These are phyloP conservation scores for Bactericera cockerelli DNA, from an alignment of 1,140 invertebrate genomes.

Conservation along the genomic window DNA sequence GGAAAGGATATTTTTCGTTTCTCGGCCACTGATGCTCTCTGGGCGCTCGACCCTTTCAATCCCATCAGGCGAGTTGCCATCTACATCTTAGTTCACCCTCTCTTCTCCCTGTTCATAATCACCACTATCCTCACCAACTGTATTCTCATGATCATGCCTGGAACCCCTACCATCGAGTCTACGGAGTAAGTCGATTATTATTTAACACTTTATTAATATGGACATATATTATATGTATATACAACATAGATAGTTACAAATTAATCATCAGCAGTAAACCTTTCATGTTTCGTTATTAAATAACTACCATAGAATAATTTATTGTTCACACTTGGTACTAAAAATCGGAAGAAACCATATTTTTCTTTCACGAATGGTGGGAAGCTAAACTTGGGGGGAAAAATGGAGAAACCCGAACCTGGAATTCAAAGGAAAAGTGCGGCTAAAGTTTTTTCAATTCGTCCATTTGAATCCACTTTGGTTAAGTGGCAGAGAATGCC, in stretches of 20 bases:
- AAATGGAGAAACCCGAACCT: too few relatives aligned
- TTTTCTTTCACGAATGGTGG: too few relatives aligned
- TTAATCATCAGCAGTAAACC: too few relatives aligned
- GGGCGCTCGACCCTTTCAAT: constrained; percentile 91
- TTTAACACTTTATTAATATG: constrained; percentile 23
- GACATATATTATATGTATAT: constrained; percentile 27
- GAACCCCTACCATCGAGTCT: constrained; percentile 80
- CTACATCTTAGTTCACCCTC: constrained; percentile 92
- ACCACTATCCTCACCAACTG: constrained; percentile 95
- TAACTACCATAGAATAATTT: too few relatives aligned
- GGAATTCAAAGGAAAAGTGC: too few relatives aligned
- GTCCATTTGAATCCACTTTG: too few relatives aligned
- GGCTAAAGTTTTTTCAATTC: too few relatives aligned
- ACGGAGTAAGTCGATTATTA: constrained; percentile 86
- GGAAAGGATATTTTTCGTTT: constrained; percentile 98
- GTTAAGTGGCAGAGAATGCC: too few relatives aligned
- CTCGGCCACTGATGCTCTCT: constrained; percentile 89
- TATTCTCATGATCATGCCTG: constrained; percentile 94
- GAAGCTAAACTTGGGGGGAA: too few relatives aligned
- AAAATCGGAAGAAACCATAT: too few relatives aligned
- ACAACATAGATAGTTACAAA: constrained; percentile 24
- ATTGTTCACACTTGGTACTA: too few relatives aligned
- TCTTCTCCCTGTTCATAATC: constrained; percentile 96
- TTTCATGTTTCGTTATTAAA: too few relatives aligned
- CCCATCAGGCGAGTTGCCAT: constrained; percentile 91